Percentiles rank a stretch among this genome's conserved stretches.
These are phyloP conservation scores for Epistrophe grossulariae DNA, from an alignment of 2,888 invertebrate genomes.

Conservation along the genomic window DNA sequence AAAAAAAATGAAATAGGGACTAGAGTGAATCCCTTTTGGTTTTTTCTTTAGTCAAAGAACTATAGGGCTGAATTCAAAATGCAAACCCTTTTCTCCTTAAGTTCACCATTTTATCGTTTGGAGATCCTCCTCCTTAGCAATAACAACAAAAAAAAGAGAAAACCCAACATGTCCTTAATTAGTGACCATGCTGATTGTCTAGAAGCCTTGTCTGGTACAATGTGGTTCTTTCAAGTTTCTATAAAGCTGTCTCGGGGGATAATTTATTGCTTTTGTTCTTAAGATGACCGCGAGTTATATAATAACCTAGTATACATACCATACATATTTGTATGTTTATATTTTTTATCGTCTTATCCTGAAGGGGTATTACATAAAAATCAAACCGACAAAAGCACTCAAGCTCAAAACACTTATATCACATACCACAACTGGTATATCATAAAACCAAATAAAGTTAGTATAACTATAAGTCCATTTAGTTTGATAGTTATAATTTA, in stretches of 20 bases:
- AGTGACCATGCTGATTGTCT: slow-evolving; percentile 35
- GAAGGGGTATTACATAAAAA: slow-evolving; percentile 47
- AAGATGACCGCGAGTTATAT: slow-evolving; percentile 14
- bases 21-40: slow-evolving; percentile 8
- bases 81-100: slow-evolving; percentile 11
- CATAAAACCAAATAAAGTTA: slow-evolving; percentile 41
- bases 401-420: slow-evolving; percentile 28
- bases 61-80: neutral
- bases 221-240: slow-evolving; percentile 9
- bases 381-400: slow-evolving; percentile 55
- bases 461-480: slow-evolving; percentile 27
- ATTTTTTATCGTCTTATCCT: slow-evolving; percentile 20
- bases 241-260: neutral
- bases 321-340: neutral
- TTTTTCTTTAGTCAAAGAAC: slow-evolving; percentile 13
- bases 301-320: neutral
- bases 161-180: slow-evolving; percentile 50
- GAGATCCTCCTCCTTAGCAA: neutral
- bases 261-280: slow-evolving; percentile 45
- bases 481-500: neutral
- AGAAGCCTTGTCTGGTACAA: neutral
- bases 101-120: neutral
- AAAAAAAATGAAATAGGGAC: slow-evolving; percentile 20
- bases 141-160: neutral
- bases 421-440: slow-evolving; percentile 34